Conservation (phyloP, 1,140 invertebrate genomes). For the Yoshiicerus persimilis region DNA sequence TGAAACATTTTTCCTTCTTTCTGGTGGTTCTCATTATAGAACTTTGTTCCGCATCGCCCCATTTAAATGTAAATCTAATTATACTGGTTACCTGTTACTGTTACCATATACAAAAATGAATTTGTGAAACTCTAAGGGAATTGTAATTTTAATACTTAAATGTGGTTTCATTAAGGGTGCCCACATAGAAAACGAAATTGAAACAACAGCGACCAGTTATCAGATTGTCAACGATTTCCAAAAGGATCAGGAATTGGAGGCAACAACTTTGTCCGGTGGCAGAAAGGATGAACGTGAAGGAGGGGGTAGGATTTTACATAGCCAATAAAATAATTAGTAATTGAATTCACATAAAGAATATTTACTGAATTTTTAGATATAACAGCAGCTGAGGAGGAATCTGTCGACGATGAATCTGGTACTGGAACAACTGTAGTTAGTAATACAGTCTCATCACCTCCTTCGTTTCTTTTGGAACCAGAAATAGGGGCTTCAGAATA, state of each 20-base stretch:
- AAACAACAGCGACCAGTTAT: neutral
- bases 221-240: neutral
- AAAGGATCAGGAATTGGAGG: neutral
- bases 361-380: neutral
- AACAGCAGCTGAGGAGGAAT: neutral
- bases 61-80: neutral
- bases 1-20: neutral
- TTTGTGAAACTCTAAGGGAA: neutral
- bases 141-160: neutral
- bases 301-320: neutral
- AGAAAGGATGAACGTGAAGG: neutral
- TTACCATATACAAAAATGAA: no score
- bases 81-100: no score
- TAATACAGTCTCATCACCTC: neutral
- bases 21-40: neutral
- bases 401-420: neutral
- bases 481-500: neutral
- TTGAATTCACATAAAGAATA: neutral
- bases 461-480: neutral
- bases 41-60: neutral
- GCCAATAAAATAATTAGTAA: neutral
- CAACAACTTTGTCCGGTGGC: neutral
- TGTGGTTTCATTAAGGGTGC: neutral
- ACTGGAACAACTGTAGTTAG: neutral
- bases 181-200: neutral